Evolutionary conservation across 2,113 vertebrate species (phyloP), one percentile per base, ranked within the genome.

Genomic region (Oceanodroma tethys): DNA sequence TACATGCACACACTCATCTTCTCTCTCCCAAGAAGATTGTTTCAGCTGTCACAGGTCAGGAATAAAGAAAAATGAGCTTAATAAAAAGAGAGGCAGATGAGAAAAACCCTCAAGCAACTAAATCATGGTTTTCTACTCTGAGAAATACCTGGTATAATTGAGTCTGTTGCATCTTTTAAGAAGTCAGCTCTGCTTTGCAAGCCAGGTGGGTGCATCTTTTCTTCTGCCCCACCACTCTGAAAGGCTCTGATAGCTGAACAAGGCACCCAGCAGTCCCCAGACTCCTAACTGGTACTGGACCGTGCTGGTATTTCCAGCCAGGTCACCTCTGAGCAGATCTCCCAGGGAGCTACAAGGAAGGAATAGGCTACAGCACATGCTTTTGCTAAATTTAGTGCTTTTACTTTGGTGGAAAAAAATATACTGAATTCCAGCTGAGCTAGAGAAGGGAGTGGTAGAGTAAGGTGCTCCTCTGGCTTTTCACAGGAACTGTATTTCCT

Each of bases 31-130:
- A 23, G 47, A 87, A 40, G 56, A 34, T 40, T 32, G 9, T 27
- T 87, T 68, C 76, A 89, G 38, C 56, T 63, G n/a, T 79, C 65
- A 93, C 36, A 65, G 43, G 50, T 72, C 56, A 93, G 43, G 34
- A 73, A 72, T 40, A 81, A 94, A 96, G 86, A 91, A 81, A 96
- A 88, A 96, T 19, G 18, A 79, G 34, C 52, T 81, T 81, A 75
- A 78, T 79, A 65, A 91, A 94, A 87, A 34, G 4, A 20, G 47
- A 94, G 13, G 25, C 16, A 67, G 75, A 74, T 15, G 72, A 79
- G 58, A 84, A 81, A 74, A 89, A 47, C n/a, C 36, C 65, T 76
- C 47, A n/a, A 81, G 60, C 65, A 71, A 84, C 38, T 71, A 81
- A 84, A 52, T 38, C 0, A 34, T 36, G 23, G 29, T 21, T 85